These are phyloP conservation scores for Oncorhynchus tshawytscha DNA, from an alignment of 2,113 vertebrate species.

Conservation along the genomic window DNA sequence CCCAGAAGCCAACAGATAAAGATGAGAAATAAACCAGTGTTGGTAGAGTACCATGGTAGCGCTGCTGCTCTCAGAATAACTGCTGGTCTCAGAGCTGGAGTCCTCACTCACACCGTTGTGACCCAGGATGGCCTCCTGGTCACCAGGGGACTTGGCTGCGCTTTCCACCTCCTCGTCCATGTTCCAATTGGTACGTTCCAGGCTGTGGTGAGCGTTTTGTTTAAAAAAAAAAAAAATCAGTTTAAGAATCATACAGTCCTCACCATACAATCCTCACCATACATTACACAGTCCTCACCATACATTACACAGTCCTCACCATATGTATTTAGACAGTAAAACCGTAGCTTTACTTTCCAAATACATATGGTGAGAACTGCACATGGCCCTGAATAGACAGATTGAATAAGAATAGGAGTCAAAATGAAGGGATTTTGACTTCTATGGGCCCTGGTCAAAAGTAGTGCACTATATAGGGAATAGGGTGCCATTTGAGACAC, in stretches of 20 bases:
- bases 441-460: too few species aligned
- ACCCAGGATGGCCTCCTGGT: slow-evolving; percentile 58
- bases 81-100: slow-evolving; percentile 68
- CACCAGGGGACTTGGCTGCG: slow-evolving; percentile 63
- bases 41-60: slow-evolving; percentile 56
- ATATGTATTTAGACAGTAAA: too few species aligned
- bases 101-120: slow-evolving; percentile 81
- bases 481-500: too few species aligned
- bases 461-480: too few species aligned
- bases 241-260: too few species aligned
- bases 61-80: slow-evolving; percentile 67
- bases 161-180: slow-evolving; percentile 64
- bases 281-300: too few species aligned
- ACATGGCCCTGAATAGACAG: background rate
- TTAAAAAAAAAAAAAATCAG: too few species aligned
- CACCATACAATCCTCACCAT: too few species aligned
- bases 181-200: slow-evolving; percentile 54
- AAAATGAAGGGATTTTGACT: too few species aligned
- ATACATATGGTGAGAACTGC: background rate
- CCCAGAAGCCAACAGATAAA: too few species aligned
- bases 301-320: too few species aligned
- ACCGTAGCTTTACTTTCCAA: too few species aligned
- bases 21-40: background rate
- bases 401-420: background rate
- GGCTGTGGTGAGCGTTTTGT: slow-evolving; percentile 34